Evolutionary conservation across 2,888 invertebrate genomes (phyloP).

Genomic region (Cheilosia soror): DNA sequence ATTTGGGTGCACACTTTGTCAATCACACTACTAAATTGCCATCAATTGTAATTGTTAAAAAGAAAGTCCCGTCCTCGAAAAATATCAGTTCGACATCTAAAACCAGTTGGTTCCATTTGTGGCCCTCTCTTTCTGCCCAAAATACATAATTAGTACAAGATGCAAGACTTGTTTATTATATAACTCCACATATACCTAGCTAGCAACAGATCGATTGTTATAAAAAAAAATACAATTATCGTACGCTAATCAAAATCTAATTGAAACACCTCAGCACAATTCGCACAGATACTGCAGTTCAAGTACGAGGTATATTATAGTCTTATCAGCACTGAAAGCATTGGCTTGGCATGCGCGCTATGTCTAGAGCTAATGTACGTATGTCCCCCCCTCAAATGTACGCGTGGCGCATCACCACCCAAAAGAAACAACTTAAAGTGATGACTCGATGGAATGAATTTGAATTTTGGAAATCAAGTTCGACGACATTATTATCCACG

Average conservation of each 20-base stretch:
- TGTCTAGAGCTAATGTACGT: slow-evolving; percentile 20
- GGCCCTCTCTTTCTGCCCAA: neutral
- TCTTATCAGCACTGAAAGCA: slow-evolving; percentile 45
- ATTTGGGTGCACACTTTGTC: slow-evolving; percentile 10
- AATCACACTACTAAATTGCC: slow-evolving; percentile 17
- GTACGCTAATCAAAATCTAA: slow-evolving; percentile 44
- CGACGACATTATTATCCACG: slow-evolving; percentile 25
- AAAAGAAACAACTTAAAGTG: neutral
- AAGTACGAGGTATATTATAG: neutral
- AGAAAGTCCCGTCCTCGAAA: slow-evolving; percentile 27
- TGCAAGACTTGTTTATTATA: slow-evolving; percentile 59
- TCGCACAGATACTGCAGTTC: slow-evolving; percentile 29
- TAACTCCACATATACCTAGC: slow-evolving; percentile 18
- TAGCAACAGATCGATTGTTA: slow-evolving; percentile 46
- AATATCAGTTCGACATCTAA: slow-evolving; percentile 9
- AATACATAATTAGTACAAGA: slow-evolving; percentile 36
- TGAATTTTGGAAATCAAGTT: slow-evolving; percentile 43
- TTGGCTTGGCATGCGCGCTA: slow-evolving; percentile 28
- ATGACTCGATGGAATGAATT: slow-evolving; percentile 33
- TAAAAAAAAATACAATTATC: slow-evolving; percentile 50
- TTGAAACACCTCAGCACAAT: slow-evolving; percentile 43
- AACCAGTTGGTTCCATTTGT: slow-evolving; percentile 30
- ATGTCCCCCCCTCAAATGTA: slow-evolving; percentile 40
- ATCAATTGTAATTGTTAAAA: slow-evolving; percentile 28
- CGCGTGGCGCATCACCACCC: slow-evolving; percentile 58